phyloP scores from a whole-genome alignment of 1,140 invertebrate species.

The Phymastichus coffea region DNA sequence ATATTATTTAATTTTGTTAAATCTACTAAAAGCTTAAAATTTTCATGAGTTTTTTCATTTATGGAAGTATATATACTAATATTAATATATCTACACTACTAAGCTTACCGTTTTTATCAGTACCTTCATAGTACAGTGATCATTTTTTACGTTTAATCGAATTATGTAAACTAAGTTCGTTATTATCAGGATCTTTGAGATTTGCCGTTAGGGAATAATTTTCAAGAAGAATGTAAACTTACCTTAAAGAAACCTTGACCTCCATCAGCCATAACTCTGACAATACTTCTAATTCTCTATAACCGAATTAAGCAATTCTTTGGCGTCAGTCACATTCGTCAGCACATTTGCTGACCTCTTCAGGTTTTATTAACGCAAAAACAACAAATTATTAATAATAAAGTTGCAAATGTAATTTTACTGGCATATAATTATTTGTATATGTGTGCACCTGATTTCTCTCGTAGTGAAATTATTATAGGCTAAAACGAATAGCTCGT shows the following conservation, averaged over 20 bases:
- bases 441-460: no score
- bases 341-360: no score
- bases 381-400: no score
- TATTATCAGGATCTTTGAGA: not conserved
- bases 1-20: constrained; percentile 18
- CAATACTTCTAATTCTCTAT: not conserved
- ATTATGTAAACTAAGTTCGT: not conserved
- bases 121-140: not conserved
- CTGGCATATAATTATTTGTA: no score
- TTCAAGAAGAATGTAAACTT: constrained; percentile 4
- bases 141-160: not conserved
- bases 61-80: constrained; percentile 13
- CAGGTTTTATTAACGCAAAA: no score
- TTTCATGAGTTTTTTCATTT: constrained; percentile 20
- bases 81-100: constrained; percentile 20
- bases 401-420: no score
- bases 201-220: not conserved
- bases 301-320: constrained; percentile 12
- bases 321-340: no score
- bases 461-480: no score
- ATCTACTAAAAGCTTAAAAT: constrained; percentile 16
- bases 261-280: no score
- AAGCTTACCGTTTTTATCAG: constrained; percentile 4
- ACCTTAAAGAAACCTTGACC: no score
- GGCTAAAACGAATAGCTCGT: no score